These are phyloP conservation scores for Clarias macrocephalus DNA, from an alignment of 2,113 vertebrate species.

Conservation along the genomic window DNA sequence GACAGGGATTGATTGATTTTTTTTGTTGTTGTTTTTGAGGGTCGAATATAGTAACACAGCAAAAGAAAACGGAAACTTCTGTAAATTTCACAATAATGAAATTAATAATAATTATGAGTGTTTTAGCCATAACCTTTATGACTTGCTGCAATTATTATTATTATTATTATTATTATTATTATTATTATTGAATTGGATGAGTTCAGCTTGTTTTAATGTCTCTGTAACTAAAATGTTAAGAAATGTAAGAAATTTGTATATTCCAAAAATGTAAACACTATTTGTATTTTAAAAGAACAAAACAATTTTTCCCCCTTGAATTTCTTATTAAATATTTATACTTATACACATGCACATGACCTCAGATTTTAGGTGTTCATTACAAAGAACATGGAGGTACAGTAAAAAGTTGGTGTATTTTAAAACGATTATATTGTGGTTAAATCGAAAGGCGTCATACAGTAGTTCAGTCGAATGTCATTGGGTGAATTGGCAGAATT, in stretches of 20 bases:
- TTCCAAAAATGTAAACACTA: too few species aligned
- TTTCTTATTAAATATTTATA: background rate
- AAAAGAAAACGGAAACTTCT: background rate
- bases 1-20: background rate
- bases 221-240: background rate
- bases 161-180: background rate
- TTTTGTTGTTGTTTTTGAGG: background rate
- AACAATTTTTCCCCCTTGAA: background rate
- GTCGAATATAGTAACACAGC: background rate
- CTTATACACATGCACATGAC: background rate
- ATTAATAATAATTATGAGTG: background rate
- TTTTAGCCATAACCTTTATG: background rate
- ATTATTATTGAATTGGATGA: background rate
- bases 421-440: background rate
- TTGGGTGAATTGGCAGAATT: background rate
- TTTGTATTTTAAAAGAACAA: background rate
- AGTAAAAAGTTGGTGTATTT: background rate
- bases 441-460: background rate
- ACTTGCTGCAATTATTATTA: background rate
- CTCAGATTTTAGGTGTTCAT: background rate
- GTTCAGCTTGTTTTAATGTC: background rate
- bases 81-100: background rate
- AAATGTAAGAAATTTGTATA: too few species aligned
- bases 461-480: background rate
- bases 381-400: background rate